A percentile compares a stretch with the other conserved stretches of the same genome.
Evolutionary conservation across 2,888 invertebrate genomes (phyloP).

Genomic region (Synanthedon formicaeformis): DNA sequence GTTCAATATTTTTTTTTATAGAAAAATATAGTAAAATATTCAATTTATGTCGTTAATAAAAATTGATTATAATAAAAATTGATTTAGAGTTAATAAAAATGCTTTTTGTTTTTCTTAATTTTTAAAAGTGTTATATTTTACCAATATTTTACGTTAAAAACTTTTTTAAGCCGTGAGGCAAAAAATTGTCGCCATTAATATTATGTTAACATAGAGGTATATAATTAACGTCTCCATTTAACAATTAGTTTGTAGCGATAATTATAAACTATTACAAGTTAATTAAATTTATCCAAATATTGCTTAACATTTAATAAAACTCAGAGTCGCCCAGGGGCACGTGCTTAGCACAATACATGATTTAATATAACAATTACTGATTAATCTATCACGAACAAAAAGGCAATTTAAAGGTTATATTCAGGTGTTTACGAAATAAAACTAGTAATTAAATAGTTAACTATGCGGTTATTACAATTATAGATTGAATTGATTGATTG

Average conservation of each 20-base stretch:
- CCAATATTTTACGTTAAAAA: too few relatives aligned
- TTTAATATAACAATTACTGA: conserved; percentile 20
- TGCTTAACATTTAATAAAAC: neutral
- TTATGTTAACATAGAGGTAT: too few relatives aligned
- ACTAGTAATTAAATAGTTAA: conserved; percentile 10
- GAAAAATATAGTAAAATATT: too few relatives aligned
- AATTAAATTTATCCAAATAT: neutral
- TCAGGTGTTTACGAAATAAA: conserved; percentile 15
- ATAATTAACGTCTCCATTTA: neutral
- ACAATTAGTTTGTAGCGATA: neutral
- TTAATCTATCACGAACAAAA: conserved; percentile 25
- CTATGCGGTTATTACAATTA: neutral
- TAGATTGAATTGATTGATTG: too few relatives aligned
- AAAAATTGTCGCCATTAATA: too few relatives aligned
- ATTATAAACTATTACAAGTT: neutral
- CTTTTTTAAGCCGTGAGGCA: too few relatives aligned
- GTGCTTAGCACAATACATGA: conserved; percentile 7
- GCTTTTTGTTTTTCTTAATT: too few relatives aligned
- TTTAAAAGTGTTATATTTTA: too few relatives aligned
- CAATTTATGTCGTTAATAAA: too few relatives aligned
- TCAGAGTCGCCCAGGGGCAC: conserved; percentile 1
- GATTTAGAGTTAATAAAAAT: too few relatives aligned
- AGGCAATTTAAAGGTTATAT: conserved; percentile 16
- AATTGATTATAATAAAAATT: too few relatives aligned
- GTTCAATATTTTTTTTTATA: too few relatives aligned